Conservation (phyloP, 2,888 invertebrate genomes). For the Acrobasis suavella region DNA sequence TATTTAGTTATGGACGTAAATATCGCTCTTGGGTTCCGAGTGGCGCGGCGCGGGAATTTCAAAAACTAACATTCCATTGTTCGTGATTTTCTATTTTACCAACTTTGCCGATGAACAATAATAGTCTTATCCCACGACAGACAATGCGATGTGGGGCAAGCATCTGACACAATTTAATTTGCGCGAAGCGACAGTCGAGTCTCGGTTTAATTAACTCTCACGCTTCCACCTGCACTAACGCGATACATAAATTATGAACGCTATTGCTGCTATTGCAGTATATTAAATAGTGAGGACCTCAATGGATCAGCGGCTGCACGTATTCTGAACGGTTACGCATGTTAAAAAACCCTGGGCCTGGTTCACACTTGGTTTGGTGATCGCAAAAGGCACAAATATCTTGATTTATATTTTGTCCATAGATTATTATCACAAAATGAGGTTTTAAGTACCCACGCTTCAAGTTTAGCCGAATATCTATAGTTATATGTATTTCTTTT, state of each 20-base stretch:
- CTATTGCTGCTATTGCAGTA: too few species aligned
- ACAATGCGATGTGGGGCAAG: constrained; percentile 79
- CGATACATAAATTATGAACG: constrained; percentile 34
- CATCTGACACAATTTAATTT: constrained; percentile 79
- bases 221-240: constrained; percentile 54
- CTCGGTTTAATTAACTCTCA: constrained; percentile 60
- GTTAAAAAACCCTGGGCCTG: too few species aligned
- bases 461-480: too few species aligned
- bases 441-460: too few species aligned
- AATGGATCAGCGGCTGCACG: too few species aligned
- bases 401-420: too few species aligned
- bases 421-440: too few species aligned
- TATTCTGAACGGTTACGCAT: too few species aligned
- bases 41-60: constrained; percentile 54
- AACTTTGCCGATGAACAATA: constrained; percentile 67
- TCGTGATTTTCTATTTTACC: constrained; percentile 74
- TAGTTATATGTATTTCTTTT: too few species aligned
- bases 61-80: constrained; percentile 65
- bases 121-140: constrained; percentile 69
- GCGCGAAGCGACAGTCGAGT: constrained; percentile 62
- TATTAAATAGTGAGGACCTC: too few species aligned
- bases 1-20: constrained; percentile 10
- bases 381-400: too few species aligned
- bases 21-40: constrained; percentile 32
- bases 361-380: too few species aligned